These are phyloP conservation scores for Heliconius congener DNA, from an alignment of 1,140 invertebrate genomes.

Conservation along the genomic window DNA sequence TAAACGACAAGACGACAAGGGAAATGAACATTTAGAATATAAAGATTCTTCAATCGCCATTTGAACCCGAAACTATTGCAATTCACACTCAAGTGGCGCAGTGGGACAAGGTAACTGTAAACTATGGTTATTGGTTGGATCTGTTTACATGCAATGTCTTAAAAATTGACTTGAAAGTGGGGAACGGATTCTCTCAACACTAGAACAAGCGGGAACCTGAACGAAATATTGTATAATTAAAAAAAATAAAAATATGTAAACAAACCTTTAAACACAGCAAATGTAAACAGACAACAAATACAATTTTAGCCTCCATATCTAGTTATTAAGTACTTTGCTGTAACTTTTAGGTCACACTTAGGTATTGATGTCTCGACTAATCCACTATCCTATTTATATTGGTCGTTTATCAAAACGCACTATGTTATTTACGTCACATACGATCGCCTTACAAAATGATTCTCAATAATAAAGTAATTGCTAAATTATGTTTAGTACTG, in stretches of 20 bases:
- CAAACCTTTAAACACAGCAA: constrained; percentile 37
- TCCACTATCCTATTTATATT: constrained; percentile 46
- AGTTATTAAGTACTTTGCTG: constrained; percentile 22
- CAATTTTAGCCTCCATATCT: constrained; percentile 34
- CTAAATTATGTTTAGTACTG: constrained; percentile 11
- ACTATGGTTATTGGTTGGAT: no score
- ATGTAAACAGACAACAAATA: constrained; percentile 36
- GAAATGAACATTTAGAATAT: no score
- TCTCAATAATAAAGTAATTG: background rate
- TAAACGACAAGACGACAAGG: no score
- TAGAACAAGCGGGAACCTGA: no score
- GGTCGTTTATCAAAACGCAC: constrained; percentile 30
- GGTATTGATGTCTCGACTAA: constrained; percentile 32
- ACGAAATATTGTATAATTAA: background rate
- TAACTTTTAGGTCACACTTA: constrained; percentile 5
- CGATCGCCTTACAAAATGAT: constrained; percentile 16
- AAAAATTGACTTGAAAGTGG: no score
- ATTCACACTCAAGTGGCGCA: no score
- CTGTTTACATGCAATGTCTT: no score
- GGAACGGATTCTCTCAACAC: no score
- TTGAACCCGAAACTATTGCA: no score
- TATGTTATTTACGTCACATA: constrained; percentile 27
- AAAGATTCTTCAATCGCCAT: no score
- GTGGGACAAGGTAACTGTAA: no score
- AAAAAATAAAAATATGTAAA: background rate